A percentile compares a stretch with the other conserved stretches of the same genome.
Evolutionary conservation across 2,888 invertebrate species (phyloP).

Genomic region (Lasioglossum malachurum): DNA sequence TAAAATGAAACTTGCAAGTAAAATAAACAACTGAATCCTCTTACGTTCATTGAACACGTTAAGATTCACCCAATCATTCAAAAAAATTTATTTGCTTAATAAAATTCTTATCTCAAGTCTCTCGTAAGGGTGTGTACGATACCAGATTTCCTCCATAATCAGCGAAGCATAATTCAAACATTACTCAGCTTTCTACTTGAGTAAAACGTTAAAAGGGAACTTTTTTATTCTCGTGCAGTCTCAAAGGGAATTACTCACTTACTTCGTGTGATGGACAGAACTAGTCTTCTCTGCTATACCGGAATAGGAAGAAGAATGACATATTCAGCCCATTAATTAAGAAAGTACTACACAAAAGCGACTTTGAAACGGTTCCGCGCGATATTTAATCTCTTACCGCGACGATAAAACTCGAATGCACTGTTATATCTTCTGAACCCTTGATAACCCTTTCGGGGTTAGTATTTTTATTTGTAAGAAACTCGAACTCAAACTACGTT

Average conservation of each 20-base stretch:
- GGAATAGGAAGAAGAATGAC: background rate
- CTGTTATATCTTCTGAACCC: background rate
- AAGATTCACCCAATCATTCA: too few species aligned
- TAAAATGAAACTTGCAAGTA: background rate
- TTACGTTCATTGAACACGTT: background rate
- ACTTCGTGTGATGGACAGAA: background rate
- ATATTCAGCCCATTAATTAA: background rate
- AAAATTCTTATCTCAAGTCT: background rate
- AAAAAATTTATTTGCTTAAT: background rate
- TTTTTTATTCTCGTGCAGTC: background rate
- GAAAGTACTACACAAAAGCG: background rate
- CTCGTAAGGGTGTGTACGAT: background rate
- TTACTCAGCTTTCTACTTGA: background rate
- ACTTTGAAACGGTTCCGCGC: background rate
- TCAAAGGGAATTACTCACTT: background rate
- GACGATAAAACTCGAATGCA: background rate
- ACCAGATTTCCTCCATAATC: background rate
- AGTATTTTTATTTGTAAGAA: background rate
- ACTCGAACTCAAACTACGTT: background rate
- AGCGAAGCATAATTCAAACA: background rate
- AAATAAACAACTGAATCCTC: background rate
- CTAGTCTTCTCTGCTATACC: background rate
- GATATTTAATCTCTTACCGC: background rate
- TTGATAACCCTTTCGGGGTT: too few species aligned
- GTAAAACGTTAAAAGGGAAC: background rate